Conservation (phyloP, 1,140 invertebrate genomes). For the Alviniconcha marisindica region DNA sequence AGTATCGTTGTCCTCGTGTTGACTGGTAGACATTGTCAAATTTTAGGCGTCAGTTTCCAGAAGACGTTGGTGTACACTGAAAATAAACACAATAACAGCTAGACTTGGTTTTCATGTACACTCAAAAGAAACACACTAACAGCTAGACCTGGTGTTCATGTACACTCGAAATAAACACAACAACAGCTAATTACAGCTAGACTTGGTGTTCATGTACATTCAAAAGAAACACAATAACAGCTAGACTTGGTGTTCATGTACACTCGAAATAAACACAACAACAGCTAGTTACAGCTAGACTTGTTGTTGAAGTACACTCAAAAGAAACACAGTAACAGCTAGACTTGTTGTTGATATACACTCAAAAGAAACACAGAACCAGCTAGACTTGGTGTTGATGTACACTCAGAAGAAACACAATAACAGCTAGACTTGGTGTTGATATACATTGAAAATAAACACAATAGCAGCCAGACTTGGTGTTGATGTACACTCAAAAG, state of each 20-base stretch:
- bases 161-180: too few species aligned
- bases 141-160: not conserved
- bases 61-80: too few species aligned
- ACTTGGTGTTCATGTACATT: not conserved
- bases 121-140: not conserved
- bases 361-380: too few species aligned
- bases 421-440: not conserved
- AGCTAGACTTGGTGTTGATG: not conserved
- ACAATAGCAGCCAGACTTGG: too few species aligned
- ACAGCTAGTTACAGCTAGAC: not conserved
- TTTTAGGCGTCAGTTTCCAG: too few species aligned
- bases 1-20: slow-evolving; percentile 79
- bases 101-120: not conserved
- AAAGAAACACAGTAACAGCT: not conserved
- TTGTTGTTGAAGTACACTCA: not conserved
- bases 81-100: too few species aligned
- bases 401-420: not conserved
- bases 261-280: too few species aligned
- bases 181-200: not conserved
- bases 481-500: too few species aligned
- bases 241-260: not conserved
- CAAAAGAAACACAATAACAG: not conserved
- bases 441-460: too few species aligned
- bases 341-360: not conserved
- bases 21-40: too few species aligned